Conservation (phyloP, 2,113 vertebrate species). For the Maccullochella peelii region DNA sequence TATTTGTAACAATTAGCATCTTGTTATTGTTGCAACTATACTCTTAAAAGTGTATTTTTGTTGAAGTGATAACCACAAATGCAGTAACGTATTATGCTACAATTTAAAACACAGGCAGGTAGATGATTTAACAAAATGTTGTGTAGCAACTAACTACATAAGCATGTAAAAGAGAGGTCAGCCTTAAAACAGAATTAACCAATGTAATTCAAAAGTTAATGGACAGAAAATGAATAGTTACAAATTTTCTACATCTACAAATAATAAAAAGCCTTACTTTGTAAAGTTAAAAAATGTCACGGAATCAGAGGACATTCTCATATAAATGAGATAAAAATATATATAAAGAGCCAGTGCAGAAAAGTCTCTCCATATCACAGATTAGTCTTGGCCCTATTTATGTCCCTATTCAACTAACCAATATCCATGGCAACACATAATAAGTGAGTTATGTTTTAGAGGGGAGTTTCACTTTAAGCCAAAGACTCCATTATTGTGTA, state of each 20-base stretch:
- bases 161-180: constrained; percentile 3
- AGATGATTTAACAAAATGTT: background rate
- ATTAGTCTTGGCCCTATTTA: background rate
- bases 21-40: background rate
- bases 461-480: constrained; percentile 51
- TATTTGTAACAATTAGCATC: background rate
- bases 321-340: too few relatives aligned
- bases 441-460: background rate
- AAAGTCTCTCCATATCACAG: constrained; percentile 17
- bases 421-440: background rate
- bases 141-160: background rate
- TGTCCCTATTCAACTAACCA: constrained; percentile 12
- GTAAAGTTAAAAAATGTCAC: background rate
- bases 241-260: background rate
- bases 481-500: constrained; percentile 59
- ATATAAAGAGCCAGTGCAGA: constrained; percentile 14
- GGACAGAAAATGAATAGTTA: background rate
- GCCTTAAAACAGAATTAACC: background rate
- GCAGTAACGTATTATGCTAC: background rate
- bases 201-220: background rate
- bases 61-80: background rate
- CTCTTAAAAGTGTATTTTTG: background rate
- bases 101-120: background rate
- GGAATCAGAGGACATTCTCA: background rate
- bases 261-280: constrained; percentile 15